Conservation (phyloP, 2,888 invertebrate genomes). For the Muscina levida region DNA sequence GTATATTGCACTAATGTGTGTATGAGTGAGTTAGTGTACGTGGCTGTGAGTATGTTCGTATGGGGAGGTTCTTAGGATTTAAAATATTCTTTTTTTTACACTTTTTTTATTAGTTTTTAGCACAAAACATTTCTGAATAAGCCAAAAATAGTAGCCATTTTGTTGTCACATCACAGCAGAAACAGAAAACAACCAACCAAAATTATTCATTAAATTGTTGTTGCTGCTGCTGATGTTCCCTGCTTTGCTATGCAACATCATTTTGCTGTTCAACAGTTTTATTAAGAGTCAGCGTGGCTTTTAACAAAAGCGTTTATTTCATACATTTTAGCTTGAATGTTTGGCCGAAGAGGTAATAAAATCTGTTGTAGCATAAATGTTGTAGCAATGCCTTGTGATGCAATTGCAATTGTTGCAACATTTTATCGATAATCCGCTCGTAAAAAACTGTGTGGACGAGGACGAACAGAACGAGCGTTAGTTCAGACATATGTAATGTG, state of each 20-base stretch:
- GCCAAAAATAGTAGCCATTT: constrained; percentile 34
- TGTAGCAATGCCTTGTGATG: constrained; percentile 39
- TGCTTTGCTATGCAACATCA: constrained; percentile 38
- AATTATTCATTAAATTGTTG: constrained; percentile 37
- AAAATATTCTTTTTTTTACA: constrained; percentile 18
- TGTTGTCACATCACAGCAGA: constrained; percentile 34
- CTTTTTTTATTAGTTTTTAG: constrained; percentile 38
- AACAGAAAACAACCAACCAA: not conserved
- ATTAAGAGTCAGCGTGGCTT: constrained; percentile 41
- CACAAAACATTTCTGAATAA: constrained; percentile 39
- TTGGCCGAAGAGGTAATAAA: constrained; percentile 55
- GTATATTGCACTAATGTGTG: too few species aligned
- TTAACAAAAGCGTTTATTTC: constrained; percentile 41
- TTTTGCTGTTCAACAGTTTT: constrained; percentile 30
- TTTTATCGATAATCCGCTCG: constrained; percentile 54
- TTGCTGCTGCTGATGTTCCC: too few species aligned
- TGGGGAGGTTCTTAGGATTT: constrained; percentile 33
- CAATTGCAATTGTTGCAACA: constrained; percentile 56
- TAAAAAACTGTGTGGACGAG: constrained; percentile 35
- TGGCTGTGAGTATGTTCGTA: too few species aligned
- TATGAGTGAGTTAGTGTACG: too few species aligned
- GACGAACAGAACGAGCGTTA: too few species aligned
- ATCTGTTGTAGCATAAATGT: constrained; percentile 35
- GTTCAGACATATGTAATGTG: constrained; percentile 31
- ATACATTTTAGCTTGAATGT: constrained; percentile 17